Evolutionary conservation across 2,113 vertebrate genomes (phyloP).

Genomic region (Prietella phreatophila): DNA sequence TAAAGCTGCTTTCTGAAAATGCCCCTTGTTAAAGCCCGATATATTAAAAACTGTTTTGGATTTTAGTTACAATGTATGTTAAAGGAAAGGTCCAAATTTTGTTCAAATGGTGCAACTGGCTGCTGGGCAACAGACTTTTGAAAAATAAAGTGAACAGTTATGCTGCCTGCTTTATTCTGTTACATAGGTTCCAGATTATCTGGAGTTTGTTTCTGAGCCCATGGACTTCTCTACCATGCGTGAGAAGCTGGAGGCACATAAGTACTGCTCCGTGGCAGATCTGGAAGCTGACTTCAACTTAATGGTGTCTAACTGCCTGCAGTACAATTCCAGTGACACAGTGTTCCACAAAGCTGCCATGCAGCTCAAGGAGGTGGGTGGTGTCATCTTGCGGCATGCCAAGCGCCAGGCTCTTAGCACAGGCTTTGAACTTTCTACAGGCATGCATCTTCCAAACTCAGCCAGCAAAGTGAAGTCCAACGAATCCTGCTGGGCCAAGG

Average conservation of each 20-base stretch:
- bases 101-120: conserved; percentile 4
- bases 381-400: conserved; percentile 85
- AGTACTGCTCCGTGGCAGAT: conserved; percentile 86
- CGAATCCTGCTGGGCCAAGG: conserved; percentile 92
- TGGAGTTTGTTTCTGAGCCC: conserved; percentile 96
- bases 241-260: conserved; percentile 90
- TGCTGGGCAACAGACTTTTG: background rate
- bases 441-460: conserved; percentile 88
- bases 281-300: conserved; percentile 96
- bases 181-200: conserved; percentile 93
- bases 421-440: conserved; percentile 85
- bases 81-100: background rate
- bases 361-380: conserved; percentile 88
- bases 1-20: background rate
- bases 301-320: conserved; percentile 98
- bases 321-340: conserved; percentile 97
- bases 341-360: conserved; percentile 93
- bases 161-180: background rate
- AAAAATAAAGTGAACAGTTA: background rate
- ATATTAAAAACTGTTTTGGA: background rate
- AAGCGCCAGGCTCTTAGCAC: conserved; percentile 89
- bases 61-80: background rate
- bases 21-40: background rate
- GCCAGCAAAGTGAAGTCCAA: conserved; percentile 85
- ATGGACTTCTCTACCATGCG: conserved; percentile 99